phyloP scores from a whole-genome alignment of 2,113 vertebrate genomes.

The Lepus europaeus region DNA sequence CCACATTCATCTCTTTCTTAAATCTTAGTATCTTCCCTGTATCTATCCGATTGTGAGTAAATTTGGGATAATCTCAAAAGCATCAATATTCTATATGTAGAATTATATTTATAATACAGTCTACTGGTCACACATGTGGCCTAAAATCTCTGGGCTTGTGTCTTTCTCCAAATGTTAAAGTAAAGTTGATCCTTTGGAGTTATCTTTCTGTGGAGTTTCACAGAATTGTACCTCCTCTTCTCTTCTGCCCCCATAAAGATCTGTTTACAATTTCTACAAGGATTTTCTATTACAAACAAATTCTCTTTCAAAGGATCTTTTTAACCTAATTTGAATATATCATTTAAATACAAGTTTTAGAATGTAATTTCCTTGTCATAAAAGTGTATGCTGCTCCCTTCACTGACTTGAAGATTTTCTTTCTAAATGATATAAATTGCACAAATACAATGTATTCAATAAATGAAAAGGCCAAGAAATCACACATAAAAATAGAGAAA shows the following conservation, averaged over 20 bases:
- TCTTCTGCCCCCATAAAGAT: not conserved
- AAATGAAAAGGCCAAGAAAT: constrained; percentile 57
- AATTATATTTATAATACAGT: not conserved
- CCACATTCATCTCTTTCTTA: not conserved
- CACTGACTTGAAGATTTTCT: constrained; percentile 55
- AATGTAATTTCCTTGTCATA: constrained; percentile 72
- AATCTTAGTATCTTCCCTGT: not conserved
- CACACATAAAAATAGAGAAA: constrained; percentile 42
- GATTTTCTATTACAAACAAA: constrained; percentile 41
- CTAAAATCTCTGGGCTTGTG: not conserved
- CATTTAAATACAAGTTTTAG: constrained; percentile 63
- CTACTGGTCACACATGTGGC: not conserved
- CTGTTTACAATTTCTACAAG: constrained; percentile 26
- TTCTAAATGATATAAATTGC: constrained; percentile 62
- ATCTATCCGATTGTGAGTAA: not conserved
- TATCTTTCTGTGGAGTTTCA: not conserved
- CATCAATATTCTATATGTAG: not conserved
- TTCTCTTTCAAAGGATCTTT: constrained; percentile 4
- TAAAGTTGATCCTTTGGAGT: too few species aligned
- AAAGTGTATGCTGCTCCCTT: constrained; percentile 9
- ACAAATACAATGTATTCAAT: constrained; percentile 51
- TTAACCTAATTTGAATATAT: constrained; percentile 69
- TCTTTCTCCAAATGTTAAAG: not conserved
- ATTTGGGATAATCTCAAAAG: not conserved
- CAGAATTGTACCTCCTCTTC: not conserved